Conservation (phyloP, 2,888 invertebrate genomes). For the Camponotus fellah region DNA sequence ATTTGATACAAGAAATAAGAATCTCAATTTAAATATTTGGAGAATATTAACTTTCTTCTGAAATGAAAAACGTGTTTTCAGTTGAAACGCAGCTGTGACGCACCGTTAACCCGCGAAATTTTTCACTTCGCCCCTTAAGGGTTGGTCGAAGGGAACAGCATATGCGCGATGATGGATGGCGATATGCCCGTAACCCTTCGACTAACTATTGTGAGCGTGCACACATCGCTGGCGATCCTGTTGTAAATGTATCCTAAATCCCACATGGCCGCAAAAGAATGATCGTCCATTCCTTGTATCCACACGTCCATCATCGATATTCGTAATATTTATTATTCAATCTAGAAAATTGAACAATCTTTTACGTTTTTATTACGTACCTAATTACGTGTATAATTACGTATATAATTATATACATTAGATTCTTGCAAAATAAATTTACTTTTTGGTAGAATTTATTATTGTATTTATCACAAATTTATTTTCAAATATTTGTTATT, state of each 20-base stretch:
- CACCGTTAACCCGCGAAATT: conserved; percentile 62
- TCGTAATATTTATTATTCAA: conserved; percentile 50
- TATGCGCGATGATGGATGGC: conserved; percentile 78
- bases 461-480: too few relatives aligned
- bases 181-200: conserved; percentile 69
- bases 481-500: too few relatives aligned
- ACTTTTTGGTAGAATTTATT: too few relatives aligned
- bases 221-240: conserved; percentile 55
- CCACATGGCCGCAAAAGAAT: conserved; percentile 51
- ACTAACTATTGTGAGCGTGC: conserved; percentile 58
- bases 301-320: conserved; percentile 25
- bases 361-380: not conserved
- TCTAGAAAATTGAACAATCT: conserved; percentile 29
- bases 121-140: conserved; percentile 57
- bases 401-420: too few relatives aligned
- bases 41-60: not conserved
- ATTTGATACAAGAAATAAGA: not conserved
- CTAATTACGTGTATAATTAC: too few relatives aligned
- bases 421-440: too few relatives aligned
- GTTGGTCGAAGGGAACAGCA: conserved; percentile 72
- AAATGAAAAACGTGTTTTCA: conserved; percentile 2
- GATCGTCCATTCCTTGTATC: not conserved
- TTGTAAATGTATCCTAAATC: conserved; percentile 60
- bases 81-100: conserved; percentile 57
- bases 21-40: not conserved